phyloP scores from a whole-genome alignment of 2,888 invertebrate genomes.

The Leucophora obtusa region DNA sequence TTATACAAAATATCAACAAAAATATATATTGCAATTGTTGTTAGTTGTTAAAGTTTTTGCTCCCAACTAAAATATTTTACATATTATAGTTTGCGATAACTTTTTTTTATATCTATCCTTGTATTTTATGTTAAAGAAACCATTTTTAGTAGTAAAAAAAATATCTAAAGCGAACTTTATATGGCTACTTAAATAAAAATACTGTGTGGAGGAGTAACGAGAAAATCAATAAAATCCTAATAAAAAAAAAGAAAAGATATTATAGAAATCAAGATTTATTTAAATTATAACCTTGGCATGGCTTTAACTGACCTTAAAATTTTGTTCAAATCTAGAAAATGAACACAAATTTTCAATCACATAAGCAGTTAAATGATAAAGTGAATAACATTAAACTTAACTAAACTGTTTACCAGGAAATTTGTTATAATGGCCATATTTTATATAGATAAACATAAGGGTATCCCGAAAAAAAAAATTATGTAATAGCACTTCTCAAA shows the following conservation, averaged over 20 bases:
- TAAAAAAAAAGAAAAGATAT: not conserved
- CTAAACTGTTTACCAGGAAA: too few relatives aligned
- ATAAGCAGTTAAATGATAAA: too few relatives aligned
- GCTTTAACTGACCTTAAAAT: not conserved
- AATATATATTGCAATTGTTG: not conserved
- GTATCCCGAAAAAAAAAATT: too few relatives aligned
- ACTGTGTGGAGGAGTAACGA: not conserved
- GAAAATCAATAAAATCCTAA: not conserved
- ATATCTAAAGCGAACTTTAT: not conserved
- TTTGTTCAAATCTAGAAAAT: not conserved
- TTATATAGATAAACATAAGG: too few relatives aligned
- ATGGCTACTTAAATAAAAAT: not conserved
- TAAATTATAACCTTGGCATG: not conserved
- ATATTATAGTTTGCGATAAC: not conserved
- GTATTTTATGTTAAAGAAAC: not conserved
- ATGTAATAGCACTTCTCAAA: too few relatives aligned
- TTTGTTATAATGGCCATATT: too few relatives aligned
- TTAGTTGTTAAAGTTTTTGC: not conserved
- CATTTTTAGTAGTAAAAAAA: not conserved
- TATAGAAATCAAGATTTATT: not conserved
- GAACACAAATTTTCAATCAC: not conserved
- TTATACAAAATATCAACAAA: too few relatives aligned
- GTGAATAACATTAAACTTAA: too few relatives aligned
- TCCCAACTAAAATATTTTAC: not conserved
- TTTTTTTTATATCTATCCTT: not conserved